Evolutionary conservation across 2,888 invertebrate genomes (phyloP).

Genomic region (Trilocha varians): DNA sequence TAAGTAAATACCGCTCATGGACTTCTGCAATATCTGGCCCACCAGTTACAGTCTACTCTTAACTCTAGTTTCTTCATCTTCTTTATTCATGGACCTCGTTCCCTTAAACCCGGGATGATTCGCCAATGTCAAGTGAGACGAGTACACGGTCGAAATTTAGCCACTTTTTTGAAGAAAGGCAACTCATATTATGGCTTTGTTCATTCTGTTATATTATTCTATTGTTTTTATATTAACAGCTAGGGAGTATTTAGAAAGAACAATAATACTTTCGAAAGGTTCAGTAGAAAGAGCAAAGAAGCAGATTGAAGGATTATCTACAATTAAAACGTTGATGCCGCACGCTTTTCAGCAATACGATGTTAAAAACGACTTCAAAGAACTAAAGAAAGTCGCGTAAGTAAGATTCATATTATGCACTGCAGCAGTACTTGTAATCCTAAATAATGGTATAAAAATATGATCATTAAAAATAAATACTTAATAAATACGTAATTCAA

Average conservation of each 20-base stretch:
- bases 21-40: no score
- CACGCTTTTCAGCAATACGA: slow-evolving; percentile 16
- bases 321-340: slow-evolving; percentile 22
- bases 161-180: no score
- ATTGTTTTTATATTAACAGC: slow-evolving; percentile 16
- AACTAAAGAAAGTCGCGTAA: slow-evolving; percentile 5
- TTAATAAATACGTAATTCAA: slow-evolving; percentile 1
- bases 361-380: slow-evolving; percentile 8
- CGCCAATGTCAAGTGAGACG: no score
- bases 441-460: background rate
- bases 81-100: no score
- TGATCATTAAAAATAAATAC: background rate
- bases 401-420: slow-evolving; percentile 1
- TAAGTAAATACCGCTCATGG: no score
- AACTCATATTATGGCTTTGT: no score
- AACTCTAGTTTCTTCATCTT: no score
- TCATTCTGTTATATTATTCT: slow-evolving; percentile 8
- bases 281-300: slow-evolving; percentile 28
- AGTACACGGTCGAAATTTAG: no score
- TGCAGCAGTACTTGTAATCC: background rate
- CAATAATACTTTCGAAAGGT: slow-evolving; percentile 24
- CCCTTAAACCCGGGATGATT: no score
- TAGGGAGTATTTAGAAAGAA: slow-evolving; percentile 22
- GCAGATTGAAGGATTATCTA: slow-evolving; percentile 27
- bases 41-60: no score